These are phyloP conservation scores for Trematomus loennbergii DNA, from an alignment of 2,113 vertebrate species.

Conservation along the genomic window DNA sequence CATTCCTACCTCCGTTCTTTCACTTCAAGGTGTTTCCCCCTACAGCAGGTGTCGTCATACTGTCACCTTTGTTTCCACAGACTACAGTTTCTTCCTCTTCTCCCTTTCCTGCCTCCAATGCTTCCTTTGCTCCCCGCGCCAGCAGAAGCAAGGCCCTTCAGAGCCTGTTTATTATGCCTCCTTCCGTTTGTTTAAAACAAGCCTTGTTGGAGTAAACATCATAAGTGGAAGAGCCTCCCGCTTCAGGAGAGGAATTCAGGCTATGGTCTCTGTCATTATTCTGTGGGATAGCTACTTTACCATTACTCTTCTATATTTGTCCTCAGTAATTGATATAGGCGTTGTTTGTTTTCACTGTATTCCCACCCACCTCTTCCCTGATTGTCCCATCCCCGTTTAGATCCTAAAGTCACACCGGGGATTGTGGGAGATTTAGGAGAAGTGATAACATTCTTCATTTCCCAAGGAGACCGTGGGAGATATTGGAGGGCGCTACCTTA, in stretches of 20 bases:
- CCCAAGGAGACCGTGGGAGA: slow-evolving; percentile 24
- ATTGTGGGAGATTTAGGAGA: slow-evolving; percentile 56
- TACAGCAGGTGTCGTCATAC: slow-evolving; percentile 11
- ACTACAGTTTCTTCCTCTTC: slow-evolving; percentile 4
- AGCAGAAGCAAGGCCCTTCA: slow-evolving; percentile 43
- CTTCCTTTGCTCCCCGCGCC: not conserved
- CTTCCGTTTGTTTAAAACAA: slow-evolving; percentile 69
- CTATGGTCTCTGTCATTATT: slow-evolving; percentile 50
- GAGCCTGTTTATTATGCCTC: slow-evolving; percentile 70
- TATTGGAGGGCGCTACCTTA: not conserved
- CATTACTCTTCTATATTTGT: slow-evolving; percentile 61
- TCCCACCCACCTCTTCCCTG: slow-evolving; percentile 42
- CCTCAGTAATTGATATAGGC: slow-evolving; percentile 66
- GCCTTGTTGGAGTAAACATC: slow-evolving; percentile 63
- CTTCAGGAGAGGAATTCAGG: slow-evolving; percentile 50
- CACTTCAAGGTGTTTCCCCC: not conserved
- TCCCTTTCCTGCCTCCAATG: not conserved
- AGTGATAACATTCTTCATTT: slow-evolving; percentile 45
- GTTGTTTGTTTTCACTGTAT: slow-evolving; percentile 62
- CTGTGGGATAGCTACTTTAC: slow-evolving; percentile 57
- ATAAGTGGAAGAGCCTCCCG: slow-evolving; percentile 41
- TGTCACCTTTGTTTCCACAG: not conserved
- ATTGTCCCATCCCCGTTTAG: slow-evolving; percentile 38
- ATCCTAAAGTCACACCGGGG: slow-evolving; percentile 14
- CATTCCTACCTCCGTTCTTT: not conserved